These are phyloP conservation scores for Lycocerus yunnanus DNA, from an alignment of 2,888 invertebrate species.

Conservation along the genomic window DNA sequence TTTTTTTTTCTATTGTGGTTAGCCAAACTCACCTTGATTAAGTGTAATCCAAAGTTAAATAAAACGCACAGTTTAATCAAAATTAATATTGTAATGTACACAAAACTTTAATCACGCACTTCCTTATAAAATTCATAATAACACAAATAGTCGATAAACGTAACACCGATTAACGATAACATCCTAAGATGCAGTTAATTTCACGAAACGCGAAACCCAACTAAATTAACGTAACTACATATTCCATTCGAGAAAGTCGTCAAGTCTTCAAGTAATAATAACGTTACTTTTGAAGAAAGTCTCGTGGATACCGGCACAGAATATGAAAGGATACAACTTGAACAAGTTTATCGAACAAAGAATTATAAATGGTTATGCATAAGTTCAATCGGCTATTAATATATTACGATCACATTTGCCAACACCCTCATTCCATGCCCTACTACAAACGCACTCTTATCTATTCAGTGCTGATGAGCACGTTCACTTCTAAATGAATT, in stretches of 20 bases:
- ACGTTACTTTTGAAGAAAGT: not conserved
- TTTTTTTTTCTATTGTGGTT: not conserved
- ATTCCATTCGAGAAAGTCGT: not conserved
- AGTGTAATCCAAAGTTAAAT: not conserved
- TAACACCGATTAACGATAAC: not conserved
- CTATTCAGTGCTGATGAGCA: not conserved
- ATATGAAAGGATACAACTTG: not conserved
- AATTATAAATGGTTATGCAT: not conserved
- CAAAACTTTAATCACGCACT: not conserved
- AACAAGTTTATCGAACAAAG: not conserved
- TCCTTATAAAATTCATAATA: not conserved
- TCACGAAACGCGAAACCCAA: conserved; percentile 1
- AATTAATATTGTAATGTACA: not conserved
- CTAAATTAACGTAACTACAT: conserved; percentile 1
- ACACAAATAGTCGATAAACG: not conserved
- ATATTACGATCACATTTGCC: not conserved
- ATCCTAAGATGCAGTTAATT: not conserved
- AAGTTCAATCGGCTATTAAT: not conserved
- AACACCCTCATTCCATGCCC: not conserved
- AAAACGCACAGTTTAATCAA: not conserved
- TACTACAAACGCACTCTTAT: not conserved
- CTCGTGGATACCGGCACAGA: not conserved
- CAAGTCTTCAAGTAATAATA: not conserved
- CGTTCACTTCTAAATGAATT: not conserved
- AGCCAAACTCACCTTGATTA: not conserved